Percentiles rank a stretch among this genome's conserved stretches.
These are phyloP conservation scores for Lepetodrilus schrolli DNA, from an alignment of 2,888 invertebrate species.

Conservation along the genomic window DNA sequence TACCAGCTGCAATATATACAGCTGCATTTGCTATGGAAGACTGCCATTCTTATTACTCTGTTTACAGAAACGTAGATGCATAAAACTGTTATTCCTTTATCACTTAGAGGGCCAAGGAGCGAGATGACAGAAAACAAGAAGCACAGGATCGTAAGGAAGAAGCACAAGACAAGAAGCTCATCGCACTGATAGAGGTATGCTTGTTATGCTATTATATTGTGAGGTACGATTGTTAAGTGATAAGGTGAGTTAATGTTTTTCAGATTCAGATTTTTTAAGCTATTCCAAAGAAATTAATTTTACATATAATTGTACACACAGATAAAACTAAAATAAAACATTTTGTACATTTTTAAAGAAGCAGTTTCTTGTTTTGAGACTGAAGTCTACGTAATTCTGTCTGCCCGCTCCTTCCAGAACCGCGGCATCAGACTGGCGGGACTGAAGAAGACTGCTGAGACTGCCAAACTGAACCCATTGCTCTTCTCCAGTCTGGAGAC, in stretches of 20 bases:
- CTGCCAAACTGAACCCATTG: constrained; percentile 40
- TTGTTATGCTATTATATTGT: too few relatives aligned
- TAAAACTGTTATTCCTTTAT: neutral
- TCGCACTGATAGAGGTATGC: constrained; percentile 63
- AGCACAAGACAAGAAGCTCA: constrained; percentile 54
- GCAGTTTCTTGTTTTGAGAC: too few relatives aligned
- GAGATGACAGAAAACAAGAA: constrained; percentile 65
- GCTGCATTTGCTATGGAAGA: neutral
- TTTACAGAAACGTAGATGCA: neutral
- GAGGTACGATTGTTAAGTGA: too few relatives aligned
- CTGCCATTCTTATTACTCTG: neutral
- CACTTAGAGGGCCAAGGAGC: constrained; percentile 65
- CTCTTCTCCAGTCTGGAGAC: constrained; percentile 61
- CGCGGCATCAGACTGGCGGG: constrained; percentile 56
- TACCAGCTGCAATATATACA: neutral
- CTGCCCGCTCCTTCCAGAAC: constrained; percentile 41
- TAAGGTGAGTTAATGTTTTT: too few relatives aligned
- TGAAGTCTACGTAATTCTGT: too few relatives aligned
- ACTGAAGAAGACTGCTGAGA: constrained; percentile 42
- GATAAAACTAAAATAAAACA: too few relatives aligned
- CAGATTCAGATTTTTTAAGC: too few relatives aligned
- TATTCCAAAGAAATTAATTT: too few relatives aligned
- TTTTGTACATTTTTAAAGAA: too few relatives aligned
- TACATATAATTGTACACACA: too few relatives aligned
- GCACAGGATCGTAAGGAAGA: constrained; percentile 61